A percentile compares a stretch with the other conserved stretches of the same genome.
phyloP scores from a whole-genome alignment of 2,888 invertebrate species.

The Pecten maximus region DNA sequence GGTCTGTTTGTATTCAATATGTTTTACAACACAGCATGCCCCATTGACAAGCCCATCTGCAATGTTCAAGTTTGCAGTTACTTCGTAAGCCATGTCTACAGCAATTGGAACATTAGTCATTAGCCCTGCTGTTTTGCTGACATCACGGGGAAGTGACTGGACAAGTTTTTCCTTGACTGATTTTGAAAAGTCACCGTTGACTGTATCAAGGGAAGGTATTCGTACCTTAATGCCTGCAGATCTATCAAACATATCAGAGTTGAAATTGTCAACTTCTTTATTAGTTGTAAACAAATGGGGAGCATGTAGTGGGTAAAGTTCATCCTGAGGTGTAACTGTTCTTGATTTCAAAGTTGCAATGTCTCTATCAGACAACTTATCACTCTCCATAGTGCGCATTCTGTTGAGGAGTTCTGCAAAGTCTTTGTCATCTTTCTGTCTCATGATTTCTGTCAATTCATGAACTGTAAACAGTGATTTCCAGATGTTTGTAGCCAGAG shows the following conservation, averaged over 20 bases:
- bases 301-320: not conserved
- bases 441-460: not conserved
- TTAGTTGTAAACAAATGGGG: conserved; percentile 10
- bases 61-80: conserved; percentile 38
- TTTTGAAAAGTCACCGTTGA: too few relatives aligned
- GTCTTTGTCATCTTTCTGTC: too few relatives aligned
- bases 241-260: conserved; percentile 9
- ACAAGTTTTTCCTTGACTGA: not conserved
- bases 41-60: too few relatives aligned
- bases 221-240: not conserved
- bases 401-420: too few relatives aligned
- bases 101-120: not conserved
- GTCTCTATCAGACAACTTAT: conserved; percentile 10
- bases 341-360: not conserved
- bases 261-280: conserved; percentile 6
- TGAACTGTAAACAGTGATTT: not conserved
- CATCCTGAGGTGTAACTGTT: not conserved
- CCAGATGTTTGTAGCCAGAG: conserved; percentile 26
- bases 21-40: too few relatives aligned
- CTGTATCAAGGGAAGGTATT: not conserved
- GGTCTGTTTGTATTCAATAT: too few relatives aligned
- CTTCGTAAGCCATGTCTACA: conserved; percentile 23
- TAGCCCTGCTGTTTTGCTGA: conserved; percentile 26
- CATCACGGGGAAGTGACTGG: conserved; percentile 11
- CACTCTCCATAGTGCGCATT: not conserved